Evolutionary conservation across 35 echinoderm and acorn worm species (phyloP).

Genomic region (Nesometra sesokonis): DNA sequence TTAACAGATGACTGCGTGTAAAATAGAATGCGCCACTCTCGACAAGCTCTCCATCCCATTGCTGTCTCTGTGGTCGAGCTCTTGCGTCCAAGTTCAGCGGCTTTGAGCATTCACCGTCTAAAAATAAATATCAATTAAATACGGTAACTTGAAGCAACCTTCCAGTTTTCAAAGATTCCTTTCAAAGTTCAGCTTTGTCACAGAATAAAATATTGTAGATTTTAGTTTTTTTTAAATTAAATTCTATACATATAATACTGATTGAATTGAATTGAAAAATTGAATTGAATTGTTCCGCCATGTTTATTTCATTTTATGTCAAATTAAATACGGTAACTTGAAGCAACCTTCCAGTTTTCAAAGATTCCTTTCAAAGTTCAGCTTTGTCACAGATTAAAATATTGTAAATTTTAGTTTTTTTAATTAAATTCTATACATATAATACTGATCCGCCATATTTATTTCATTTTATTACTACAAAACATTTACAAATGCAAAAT

Average conservation of each 20-base stretch:
- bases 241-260: too few relatives aligned
- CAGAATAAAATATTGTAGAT: background rate
- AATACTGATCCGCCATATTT: too few relatives aligned
- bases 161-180: too few relatives aligned
- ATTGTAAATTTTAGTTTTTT: background rate
- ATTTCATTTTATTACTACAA: too few relatives aligned
- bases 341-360: background rate
- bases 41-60: conserved; percentile 17
- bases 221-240: background rate
- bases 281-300: too few relatives aligned
- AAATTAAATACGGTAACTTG: background rate
- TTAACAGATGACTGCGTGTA: background rate
- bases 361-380: too few relatives aligned
- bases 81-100: background rate
- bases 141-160: background rate
- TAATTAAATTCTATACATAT: background rate
- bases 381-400: too few relatives aligned
- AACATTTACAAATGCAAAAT: too few relatives aligned
- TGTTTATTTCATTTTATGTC: too few relatives aligned
- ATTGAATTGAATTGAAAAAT: too few relatives aligned
- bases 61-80: background rate
- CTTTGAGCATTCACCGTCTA: background rate
- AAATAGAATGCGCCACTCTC: conserved; percentile 21
- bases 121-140: background rate
- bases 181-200: too few relatives aligned